Evolutionary conservation across 2,888 invertebrate genomes (phyloP).

Genomic region (Drosophila algonquin): DNA sequence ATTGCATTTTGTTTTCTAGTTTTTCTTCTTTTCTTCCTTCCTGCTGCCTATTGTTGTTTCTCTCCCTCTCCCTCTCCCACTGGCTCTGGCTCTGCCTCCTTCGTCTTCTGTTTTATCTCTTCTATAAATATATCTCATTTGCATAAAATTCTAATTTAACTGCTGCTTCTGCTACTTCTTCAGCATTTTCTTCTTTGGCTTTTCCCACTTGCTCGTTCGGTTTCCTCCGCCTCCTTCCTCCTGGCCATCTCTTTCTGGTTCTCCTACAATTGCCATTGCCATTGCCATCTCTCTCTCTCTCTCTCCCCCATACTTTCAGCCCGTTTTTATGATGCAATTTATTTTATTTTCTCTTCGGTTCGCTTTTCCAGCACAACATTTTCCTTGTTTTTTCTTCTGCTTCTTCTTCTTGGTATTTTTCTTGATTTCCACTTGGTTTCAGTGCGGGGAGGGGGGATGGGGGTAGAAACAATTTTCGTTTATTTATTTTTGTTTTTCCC

Average conservation of each 20-base stretch:
- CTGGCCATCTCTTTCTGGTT: slow-evolving; percentile 37
- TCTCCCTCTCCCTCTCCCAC: not conserved
- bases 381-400: slow-evolving; percentile 18
- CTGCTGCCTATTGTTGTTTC: not conserved
- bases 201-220: slow-evolving; percentile 17
- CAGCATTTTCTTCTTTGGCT: slow-evolving; percentile 19
- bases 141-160: slow-evolving; percentile 83
- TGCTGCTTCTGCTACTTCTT: slow-evolving; percentile 43
- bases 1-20: slow-evolving; percentile 26
- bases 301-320: slow-evolving; percentile 36
- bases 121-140: slow-evolving; percentile 70
- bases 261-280: slow-evolving; percentile 14
- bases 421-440: slow-evolving; percentile 49
- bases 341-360: slow-evolving; percentile 71
- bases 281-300: slow-evolving; percentile 6
- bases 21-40: slow-evolving; percentile 2
- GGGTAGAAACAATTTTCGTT: slow-evolving; percentile 75
- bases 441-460: not conserved
- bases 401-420: slow-evolving; percentile 65
- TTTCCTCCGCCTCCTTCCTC: not conserved
- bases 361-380: slow-evolving; percentile 69
- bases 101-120: slow-evolving; percentile 24
- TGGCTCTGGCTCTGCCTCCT: not conserved
- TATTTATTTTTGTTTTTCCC: slow-evolving; percentile 70
- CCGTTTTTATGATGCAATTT: slow-evolving; percentile 76